Evolutionary conservation across 1,140 invertebrate species (phyloP), one percentile per base, ranked within the genome.

Genomic region (Nomia melanderi): DNA sequence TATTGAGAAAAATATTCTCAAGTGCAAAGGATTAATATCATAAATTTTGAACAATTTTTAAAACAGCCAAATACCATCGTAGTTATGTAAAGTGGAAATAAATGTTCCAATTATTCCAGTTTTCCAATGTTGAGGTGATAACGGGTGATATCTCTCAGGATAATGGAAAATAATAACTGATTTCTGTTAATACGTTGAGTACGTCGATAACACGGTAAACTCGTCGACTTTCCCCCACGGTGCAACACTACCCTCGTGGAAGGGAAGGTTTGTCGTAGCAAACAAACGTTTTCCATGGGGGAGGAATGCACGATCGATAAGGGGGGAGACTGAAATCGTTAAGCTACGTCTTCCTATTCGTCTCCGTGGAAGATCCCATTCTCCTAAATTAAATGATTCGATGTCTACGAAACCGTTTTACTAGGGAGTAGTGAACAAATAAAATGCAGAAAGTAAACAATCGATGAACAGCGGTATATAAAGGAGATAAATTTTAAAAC

Each of bases 231-330:
- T n/a, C 39, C 53, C 57, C 67, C 29, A 25, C 8, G 39, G 29
- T 50, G n/a, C 44, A 27, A 9, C 31, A 20, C 25, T 39, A 39
- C 50, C 73, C 65, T 50, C 33, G 39, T 14, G 31, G 50, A 29
- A 71, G 41, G 70, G 31, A 67, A 66, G 12, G 36, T 23, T 63
- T 36, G 14, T 20, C 67, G 57, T 47, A 53, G 62, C 77, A 83
- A 84, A 83, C 81, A 83, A 77, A 74, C 69, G 17, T 6, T 17
- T 60, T n/a, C 6, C 2, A 41, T 20, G 31, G 47, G 66, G 80
- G 77, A 31, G 47, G 29, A 75, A 27, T 33, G 54, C 50, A 23
- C 44, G 77, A 84, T 84, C 82, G 82, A 84, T 84, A 79, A 82
- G 54, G 27, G 20, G 33, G 77, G 20, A 25, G 62, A 23, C 39